Evolutionary conservation across 1,140 invertebrate species (phyloP).

Genomic region (Arctopsyche grandis): DNA sequence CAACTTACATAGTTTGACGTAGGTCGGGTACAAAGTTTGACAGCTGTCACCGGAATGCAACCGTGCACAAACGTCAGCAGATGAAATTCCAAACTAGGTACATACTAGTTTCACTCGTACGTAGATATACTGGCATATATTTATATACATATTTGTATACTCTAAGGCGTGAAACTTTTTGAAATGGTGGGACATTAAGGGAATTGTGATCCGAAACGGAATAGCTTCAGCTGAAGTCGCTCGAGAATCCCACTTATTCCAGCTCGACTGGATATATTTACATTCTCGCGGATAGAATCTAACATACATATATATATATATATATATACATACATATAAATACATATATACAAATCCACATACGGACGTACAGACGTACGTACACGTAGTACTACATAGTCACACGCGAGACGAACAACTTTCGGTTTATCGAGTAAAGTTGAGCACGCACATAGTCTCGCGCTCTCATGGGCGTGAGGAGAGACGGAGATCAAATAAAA

Average conservation of each 20-base stretch:
- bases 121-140: background rate
- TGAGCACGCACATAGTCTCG: background rate
- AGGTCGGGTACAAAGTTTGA: too few relatives aligned
- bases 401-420: background rate
- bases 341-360: too few relatives aligned
- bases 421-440: conserved; percentile 35
- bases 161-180: background rate
- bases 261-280: conserved; percentile 7
- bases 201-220: conserved; percentile 15
- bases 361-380: background rate
- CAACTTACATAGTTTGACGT: too few relatives aligned
- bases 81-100: background rate
- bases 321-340: too few relatives aligned
- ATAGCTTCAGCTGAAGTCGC: background rate
- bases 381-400: background rate
- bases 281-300: background rate
- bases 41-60: too few relatives aligned
- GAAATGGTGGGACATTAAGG: background rate
- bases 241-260: conserved; percentile 3
- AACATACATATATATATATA: background rate
- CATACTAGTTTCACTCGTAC: background rate
- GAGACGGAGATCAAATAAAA: conserved; percentile 37
- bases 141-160: background rate
- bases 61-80: too few relatives aligned
- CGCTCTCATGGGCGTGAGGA: background rate